phyloP scores from a whole-genome alignment of 2,113 vertebrate species.

The Cricetomys ansorgei region DNA sequence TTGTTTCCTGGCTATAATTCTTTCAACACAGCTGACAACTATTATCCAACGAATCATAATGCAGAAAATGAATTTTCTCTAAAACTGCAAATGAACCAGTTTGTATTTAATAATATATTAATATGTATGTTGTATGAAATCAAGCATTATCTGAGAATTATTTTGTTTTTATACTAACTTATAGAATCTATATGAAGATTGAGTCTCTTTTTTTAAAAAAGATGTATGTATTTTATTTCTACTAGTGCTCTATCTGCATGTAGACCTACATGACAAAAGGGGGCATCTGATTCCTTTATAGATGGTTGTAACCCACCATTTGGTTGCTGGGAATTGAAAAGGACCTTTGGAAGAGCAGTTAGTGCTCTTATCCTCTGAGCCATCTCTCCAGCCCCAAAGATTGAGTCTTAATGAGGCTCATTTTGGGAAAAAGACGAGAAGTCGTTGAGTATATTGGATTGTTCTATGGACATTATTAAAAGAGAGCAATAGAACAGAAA shows the following conservation, averaged over 20 bases:
- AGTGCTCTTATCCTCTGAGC: no score
- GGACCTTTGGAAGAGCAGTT: no score
- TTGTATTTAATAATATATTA: background rate
- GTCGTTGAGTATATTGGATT: background rate
- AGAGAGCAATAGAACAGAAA: background rate
- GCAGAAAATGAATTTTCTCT: background rate
- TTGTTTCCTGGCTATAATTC: background rate
- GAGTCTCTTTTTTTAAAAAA: no score
- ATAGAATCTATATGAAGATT: background rate
- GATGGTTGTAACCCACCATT: no score
- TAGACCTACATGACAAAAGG: no score
- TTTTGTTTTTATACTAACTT: background rate
- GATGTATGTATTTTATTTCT: no score
- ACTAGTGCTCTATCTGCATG: no score
- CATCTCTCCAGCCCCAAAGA: no score
- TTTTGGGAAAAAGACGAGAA: background rate
- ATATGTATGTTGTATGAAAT: background rate
- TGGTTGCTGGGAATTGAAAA: no score
- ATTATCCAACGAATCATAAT: background rate
- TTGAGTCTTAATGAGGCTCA: background rate
- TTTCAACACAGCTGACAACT: background rate
- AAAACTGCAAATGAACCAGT: background rate
- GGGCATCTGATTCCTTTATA: no score
- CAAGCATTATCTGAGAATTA: background rate
- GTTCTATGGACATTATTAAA: background rate